Evolutionary conservation across 2,888 invertebrate species (phyloP), one percentile per base, ranked within the genome.

Genomic region (Margaritifera margaritifera): DNA sequence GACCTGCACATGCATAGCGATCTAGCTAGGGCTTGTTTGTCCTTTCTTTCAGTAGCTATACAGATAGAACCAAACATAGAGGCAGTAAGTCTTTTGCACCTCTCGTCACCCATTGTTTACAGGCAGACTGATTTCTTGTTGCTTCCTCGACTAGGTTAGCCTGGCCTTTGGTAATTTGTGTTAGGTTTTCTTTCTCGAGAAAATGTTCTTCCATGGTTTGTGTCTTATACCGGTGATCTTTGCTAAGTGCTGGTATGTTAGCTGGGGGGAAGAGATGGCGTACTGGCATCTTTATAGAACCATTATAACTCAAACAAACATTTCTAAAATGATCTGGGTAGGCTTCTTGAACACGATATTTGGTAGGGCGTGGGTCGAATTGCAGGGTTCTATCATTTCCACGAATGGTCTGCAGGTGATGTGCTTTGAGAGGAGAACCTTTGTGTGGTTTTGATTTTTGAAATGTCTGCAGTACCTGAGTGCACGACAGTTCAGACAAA

Each of bases 141-240:
- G 22, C 15, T 57, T 24, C 42, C 59, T 74, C 71, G 31, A 71
- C 62, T 1, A 54, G 6, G 15, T 20, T 18, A 18, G 18, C 31
- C n/a, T 57, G 51, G 2, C 57, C 18, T 8, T 62, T 27, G 8
- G 42, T 25, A 25, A 76, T 69, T 53, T 62, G 15, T 4, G 66
- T 42, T 24, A 76, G 53, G 20, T 59, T 22, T 19, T 31, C n/a
- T 18, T 25, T 6, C 22, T 76, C 58, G 15, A 73, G 53, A 56
- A 74, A 70, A n/a, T 65, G 63, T 8, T 78, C 74, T 63, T 61
- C 71, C 19, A 19, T 65, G 20, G 68, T 55, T 18, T 57, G 27
- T 51, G 64, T 18, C 19, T 69, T 52, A 63, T 77, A 80, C 55
- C 74, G 69, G 69, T 80, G 74, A 27, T 77, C 78, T 52, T 64